Conservation (phyloP, 1,140 invertebrate species). For the Metopolophium dirhodum region DNA sequence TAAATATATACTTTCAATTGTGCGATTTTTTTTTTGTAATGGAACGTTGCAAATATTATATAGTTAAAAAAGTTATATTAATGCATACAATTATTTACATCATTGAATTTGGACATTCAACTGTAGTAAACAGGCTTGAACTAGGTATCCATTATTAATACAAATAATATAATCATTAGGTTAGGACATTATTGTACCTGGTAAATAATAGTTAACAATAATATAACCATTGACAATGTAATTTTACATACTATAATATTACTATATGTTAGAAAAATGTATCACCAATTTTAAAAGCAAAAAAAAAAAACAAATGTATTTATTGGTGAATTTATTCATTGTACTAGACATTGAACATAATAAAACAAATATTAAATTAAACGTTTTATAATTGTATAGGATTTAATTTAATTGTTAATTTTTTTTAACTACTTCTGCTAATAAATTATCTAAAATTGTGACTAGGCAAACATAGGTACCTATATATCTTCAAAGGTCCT, state of each 20-base stretch:
- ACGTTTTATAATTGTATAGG: not conserved
- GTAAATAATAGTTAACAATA: constrained; percentile 51
- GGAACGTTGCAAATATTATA: constrained; percentile 52
- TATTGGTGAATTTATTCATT: constrained; percentile 7
- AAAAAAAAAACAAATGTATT: constrained; percentile 15
- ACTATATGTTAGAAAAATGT: constrained; percentile 35
- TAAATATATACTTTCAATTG: constrained; percentile 43
- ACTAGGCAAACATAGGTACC: constrained; percentile 48
- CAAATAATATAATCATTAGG: constrained; percentile 35
- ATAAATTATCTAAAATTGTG: constrained; percentile 46
- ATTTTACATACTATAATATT: constrained; percentile 27
- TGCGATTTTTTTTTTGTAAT: constrained; percentile 42
- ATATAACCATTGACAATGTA: constrained; percentile 42
- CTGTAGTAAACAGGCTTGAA: constrained; percentile 43
- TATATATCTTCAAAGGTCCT: constrained; percentile 27
- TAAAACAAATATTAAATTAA: constrained; percentile 39
- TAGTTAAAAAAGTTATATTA: constrained; percentile 39
- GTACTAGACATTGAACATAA: constrained; percentile 38
- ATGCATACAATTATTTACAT: constrained; percentile 55
- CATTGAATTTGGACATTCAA: constrained; percentile 24
- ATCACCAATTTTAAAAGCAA: constrained; percentile 35
- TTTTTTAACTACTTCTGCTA: constrained; percentile 13
- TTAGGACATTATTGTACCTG: constrained; percentile 38
- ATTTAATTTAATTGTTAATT: constrained; percentile 29
- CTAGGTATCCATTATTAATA: constrained; percentile 39